These are phyloP conservation scores for Sinopyrophorus schimmeli DNA, from an alignment of 2,888 invertebrate genomes.

Conservation along the genomic window DNA sequence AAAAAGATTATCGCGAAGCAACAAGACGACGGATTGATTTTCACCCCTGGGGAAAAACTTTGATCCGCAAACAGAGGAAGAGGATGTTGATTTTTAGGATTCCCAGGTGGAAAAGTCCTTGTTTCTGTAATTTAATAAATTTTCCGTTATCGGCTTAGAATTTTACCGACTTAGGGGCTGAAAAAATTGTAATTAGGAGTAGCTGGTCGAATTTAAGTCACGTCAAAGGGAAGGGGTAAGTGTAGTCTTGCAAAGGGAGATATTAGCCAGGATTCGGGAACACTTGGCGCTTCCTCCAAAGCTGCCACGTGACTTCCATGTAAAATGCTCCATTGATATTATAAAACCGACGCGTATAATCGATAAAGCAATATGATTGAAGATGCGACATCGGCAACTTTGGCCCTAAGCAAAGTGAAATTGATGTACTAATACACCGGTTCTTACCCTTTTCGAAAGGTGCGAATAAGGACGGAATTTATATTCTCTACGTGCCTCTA, in stretches of 20 bases:
- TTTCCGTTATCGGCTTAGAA: too few relatives aligned
- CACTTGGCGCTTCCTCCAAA: conserved; percentile 31
- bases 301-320: conserved; percentile 29
- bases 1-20: too few relatives aligned
- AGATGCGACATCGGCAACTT: conserved; percentile 20
- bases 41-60: not conserved
- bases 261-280: conserved; percentile 28
- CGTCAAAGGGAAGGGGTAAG: conserved; percentile 26
- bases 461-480: conserved; percentile 6
- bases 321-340: conserved; percentile 28
- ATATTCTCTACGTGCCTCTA: not conserved
- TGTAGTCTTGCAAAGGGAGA: conserved; percentile 28
- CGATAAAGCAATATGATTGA: conserved; percentile 29
- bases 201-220: conserved; percentile 31
- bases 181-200: too few relatives aligned
- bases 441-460: conserved; percentile 4
- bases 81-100: not conserved
- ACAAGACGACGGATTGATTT: conserved; percentile 2
- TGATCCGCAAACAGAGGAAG: not conserved
- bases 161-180: too few relatives aligned
- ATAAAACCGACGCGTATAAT: conserved; percentile 26
- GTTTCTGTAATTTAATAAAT: too few relatives aligned
- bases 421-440: conserved; percentile 19
- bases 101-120: not conserved
- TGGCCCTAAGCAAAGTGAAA: conserved; percentile 20